These are phyloP conservation scores for Prionailurus bengalensis DNA, from an alignment of 2,113 vertebrate genomes.

Conservation along the genomic window DNA sequence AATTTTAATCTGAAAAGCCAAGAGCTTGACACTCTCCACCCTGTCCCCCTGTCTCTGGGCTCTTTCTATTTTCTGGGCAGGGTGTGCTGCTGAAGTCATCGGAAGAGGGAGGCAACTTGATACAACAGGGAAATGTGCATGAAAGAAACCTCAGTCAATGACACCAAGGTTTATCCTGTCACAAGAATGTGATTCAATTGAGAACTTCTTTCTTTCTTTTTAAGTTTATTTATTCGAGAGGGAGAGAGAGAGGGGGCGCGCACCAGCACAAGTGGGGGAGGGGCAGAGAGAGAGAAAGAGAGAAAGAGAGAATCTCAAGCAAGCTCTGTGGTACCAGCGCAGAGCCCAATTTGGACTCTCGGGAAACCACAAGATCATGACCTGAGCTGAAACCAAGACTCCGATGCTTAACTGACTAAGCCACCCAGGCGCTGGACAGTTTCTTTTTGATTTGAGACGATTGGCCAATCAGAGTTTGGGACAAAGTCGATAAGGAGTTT, in stretches of 20 bases:
- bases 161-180: neutral
- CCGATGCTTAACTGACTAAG: too few relatives aligned
- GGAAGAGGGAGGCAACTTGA: neutral
- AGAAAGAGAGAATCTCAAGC: too few relatives aligned
- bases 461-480: neutral
- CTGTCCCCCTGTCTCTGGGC: neutral
- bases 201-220: neutral
- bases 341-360: too few relatives aligned
- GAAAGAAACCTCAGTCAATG: neutral
- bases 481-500: neutral
- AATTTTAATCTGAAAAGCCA: neutral
- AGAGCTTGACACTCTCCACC: neutral
- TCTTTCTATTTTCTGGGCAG: neutral
- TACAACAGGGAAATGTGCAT: neutral
- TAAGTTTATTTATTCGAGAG: too few relatives aligned
- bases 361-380: too few relatives aligned
- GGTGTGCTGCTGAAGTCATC: neutral
- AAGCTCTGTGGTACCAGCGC: too few relatives aligned
- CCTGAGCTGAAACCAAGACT: too few relatives aligned
- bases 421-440: too few relatives aligned
- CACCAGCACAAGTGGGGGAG: too few relatives aligned
- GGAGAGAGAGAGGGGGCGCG: accelerated
- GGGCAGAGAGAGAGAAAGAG: too few relatives aligned
- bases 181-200: neutral
- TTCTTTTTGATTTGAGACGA: neutral